phyloP scores from a whole-genome alignment of 2,113 vertebrate genomes.

The Oreochromis tanganicae region DNA sequence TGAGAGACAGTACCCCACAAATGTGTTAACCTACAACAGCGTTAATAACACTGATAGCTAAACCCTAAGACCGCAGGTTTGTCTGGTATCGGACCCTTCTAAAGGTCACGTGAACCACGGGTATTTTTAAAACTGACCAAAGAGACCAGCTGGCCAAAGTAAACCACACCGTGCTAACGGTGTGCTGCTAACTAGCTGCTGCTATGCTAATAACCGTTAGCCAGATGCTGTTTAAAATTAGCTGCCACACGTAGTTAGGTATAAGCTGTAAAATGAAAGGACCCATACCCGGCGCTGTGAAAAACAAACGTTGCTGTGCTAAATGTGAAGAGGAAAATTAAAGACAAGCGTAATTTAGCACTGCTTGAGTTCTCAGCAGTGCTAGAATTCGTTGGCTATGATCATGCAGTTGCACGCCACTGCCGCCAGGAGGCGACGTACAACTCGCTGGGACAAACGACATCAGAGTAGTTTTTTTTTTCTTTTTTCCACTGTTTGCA shows the following conservation, averaged over 20 bases:
- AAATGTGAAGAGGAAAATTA: not conserved
- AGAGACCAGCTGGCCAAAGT: not conserved
- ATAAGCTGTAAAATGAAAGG: not conserved
- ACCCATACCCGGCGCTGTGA: not conserved
- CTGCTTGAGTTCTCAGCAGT: not conserved
- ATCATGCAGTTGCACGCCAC: not conserved
- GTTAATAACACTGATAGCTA: not conserved
- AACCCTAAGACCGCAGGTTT: not conserved
- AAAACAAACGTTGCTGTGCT: not conserved
- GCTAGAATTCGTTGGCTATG: not conserved
- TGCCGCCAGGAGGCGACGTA: not conserved
- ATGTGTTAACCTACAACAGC: not conserved
- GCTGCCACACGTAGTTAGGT: not conserved
- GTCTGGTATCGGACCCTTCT: not conserved
- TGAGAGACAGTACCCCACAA: not conserved
- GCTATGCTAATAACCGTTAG: not conserved
- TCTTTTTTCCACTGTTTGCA: rapidly evolving
- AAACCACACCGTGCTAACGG: not conserved
- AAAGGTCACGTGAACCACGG: not conserved
- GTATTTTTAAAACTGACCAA: not conserved
- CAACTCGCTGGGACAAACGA: not conserved
- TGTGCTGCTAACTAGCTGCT: not conserved
- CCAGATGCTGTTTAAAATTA: not conserved
- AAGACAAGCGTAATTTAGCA: not conserved
- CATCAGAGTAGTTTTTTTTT: not conserved